A percentile compares a stretch with the other conserved stretches of the same genome.
phyloP scores from a whole-genome alignment of 2,888 invertebrate species.

The Dasysyrphus albostriatus region DNA sequence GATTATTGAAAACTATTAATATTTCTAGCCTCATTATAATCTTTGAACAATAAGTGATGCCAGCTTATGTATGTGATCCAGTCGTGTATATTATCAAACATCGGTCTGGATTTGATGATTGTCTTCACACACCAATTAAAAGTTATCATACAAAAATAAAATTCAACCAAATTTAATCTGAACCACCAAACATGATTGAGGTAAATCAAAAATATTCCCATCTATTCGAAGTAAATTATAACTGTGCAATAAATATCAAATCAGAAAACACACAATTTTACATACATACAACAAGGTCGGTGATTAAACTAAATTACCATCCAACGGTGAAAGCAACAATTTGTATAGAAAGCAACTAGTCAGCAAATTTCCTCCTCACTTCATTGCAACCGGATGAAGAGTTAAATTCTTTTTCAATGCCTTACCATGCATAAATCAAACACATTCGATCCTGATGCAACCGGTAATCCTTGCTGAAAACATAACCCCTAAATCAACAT shows the following conservation, averaged over 20 bases:
- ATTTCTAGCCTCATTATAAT: too few relatives aligned
- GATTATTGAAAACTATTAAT: too few relatives aligned
- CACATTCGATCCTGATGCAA: constrained; percentile 11
- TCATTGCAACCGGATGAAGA: constrained; percentile 53
- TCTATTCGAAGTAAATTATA: neutral
- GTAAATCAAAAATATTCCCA: neutral
- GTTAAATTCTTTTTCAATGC: constrained; percentile 58
- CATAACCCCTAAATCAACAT: constrained; percentile 51
- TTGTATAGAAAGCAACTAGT: constrained; percentile 46
- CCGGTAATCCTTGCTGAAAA: constrained; percentile 66
- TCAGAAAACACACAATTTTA: neutral
- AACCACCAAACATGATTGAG: neutral
- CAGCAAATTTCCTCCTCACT: constrained; percentile 26
- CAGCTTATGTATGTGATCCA: too few relatives aligned
- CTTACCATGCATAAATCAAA: constrained; percentile 60
- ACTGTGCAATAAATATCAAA: constrained; percentile 2
- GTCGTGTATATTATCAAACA: too few relatives aligned
- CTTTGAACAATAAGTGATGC: too few relatives aligned
- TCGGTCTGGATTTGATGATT: too few relatives aligned
- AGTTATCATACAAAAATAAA: too few relatives aligned
- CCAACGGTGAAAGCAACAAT: constrained; percentile 18
- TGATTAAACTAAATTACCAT: neutral
- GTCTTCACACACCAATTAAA: too few relatives aligned
- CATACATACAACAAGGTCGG: neutral
- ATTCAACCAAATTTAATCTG: neutral